These are phyloP conservation scores for Magallana nippona DNA, from an alignment of 2,888 invertebrate species.

Conservation along the genomic window DNA sequence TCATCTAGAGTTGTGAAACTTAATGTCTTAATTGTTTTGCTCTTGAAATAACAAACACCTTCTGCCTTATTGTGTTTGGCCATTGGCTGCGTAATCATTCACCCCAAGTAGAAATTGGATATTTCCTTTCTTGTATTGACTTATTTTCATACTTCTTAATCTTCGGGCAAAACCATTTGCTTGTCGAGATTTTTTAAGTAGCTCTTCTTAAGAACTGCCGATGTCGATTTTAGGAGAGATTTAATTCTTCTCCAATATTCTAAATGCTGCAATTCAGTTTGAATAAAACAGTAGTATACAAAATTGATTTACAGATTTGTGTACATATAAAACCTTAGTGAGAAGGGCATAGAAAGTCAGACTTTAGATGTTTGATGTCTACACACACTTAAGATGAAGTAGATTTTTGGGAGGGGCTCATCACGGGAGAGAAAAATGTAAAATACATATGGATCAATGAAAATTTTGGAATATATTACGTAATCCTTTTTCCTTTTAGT, in stretches of 20 bases:
- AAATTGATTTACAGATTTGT: conserved; percentile 16
- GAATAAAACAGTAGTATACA: conserved; percentile 4
- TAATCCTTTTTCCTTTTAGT: no score
- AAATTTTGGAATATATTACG: no score
- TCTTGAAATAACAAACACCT: conserved; percentile 31
- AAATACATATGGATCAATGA: background rate
- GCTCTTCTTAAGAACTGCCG: conserved; percentile 24
- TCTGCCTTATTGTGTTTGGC: background rate
- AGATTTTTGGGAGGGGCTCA: conserved; percentile 13
- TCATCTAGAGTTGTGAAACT: conserved; percentile 10
- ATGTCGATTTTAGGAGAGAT: conserved; percentile 19
- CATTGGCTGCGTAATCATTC: conserved; percentile 21
- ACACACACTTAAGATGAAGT: conserved; percentile 25
- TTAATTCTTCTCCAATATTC: conserved; percentile 17
- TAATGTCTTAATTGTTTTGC: conserved; percentile 21
- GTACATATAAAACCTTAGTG: background rate
- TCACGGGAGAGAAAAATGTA: background rate
- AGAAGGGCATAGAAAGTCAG: background rate
- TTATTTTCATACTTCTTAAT: conserved; percentile 30
- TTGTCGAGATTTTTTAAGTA: conserved; percentile 21
- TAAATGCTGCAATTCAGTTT: background rate
- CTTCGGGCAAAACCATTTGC: conserved; percentile 26
- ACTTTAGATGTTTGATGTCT: conserved; percentile 9
- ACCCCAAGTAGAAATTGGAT: conserved; percentile 27
- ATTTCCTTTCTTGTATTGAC: conserved; percentile 29